These are phyloP conservation scores for Mus minutoides DNA, from an alignment of 2,797 vertebrate genomes.

Conservation along the genomic window DNA sequence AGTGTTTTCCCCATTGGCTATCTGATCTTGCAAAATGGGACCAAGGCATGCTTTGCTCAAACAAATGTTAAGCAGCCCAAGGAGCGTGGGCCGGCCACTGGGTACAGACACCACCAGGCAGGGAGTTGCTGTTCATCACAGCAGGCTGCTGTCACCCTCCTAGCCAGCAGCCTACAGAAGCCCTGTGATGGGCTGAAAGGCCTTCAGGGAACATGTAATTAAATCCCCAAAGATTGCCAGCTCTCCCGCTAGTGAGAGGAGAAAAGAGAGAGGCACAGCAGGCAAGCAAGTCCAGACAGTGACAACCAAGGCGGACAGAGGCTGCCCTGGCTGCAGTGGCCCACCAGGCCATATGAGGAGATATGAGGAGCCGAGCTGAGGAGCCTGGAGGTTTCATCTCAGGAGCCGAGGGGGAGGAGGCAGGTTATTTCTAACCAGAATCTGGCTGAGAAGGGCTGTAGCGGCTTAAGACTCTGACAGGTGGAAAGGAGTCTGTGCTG, in stretches of 20 bases:
- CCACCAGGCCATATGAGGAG: fast-evolving
- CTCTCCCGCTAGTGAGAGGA: constrained; percentile 57
- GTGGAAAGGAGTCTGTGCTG: constrained; percentile 16
- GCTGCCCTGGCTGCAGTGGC: constrained; percentile 4
- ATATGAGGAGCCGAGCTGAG: neutral
- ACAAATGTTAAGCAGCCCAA: constrained; percentile 66
- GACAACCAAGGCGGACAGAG: neutral
- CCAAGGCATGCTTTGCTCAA: constrained; percentile 71
- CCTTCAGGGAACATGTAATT: constrained; percentile 81
- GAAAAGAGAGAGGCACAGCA: constrained; percentile 72
- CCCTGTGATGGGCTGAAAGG: constrained; percentile 78
- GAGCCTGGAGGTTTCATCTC: neutral
- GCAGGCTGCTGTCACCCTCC: constrained; percentile 67
- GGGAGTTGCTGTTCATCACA: constrained; percentile 54
- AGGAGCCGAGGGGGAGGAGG: neutral
- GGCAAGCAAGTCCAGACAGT: constrained; percentile 73
- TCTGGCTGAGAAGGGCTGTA: neutral
- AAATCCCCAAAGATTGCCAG: constrained; percentile 81
- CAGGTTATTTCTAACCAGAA: constrained; percentile 43
- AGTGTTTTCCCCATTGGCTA: constrained; percentile 22
- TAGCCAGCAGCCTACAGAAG: constrained; percentile 65
- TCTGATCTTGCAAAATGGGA: constrained; percentile 76
- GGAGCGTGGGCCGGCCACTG: constrained; percentile 64
- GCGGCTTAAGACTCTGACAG: neutral
- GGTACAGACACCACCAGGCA: constrained; percentile 47